Evolutionary conservation across 2,888 invertebrate genomes (phyloP), one percentile per base, ranked within the genome.

Genomic region (Drosophila glabriapex): DNA sequence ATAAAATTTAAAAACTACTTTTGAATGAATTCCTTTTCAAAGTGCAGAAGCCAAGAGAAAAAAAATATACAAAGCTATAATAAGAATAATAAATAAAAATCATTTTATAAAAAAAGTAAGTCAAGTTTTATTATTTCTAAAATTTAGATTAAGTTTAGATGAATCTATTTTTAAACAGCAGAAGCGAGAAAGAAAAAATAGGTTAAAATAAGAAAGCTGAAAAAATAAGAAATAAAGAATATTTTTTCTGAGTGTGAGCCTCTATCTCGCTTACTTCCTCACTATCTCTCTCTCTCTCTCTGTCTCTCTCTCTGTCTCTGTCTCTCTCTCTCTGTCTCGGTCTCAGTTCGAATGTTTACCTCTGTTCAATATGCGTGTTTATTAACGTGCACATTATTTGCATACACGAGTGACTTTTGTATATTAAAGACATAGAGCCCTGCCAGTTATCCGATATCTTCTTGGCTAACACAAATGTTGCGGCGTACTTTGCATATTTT

Each of bases 341-440:
- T 1, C 16, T 12, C 33, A 19, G 19, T 39, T 12, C 16, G 4
- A 4, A 14, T 14, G 22, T 7, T 14, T 22, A 43, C 10, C 9
- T 19, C 25, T 53, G 74, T 69, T 80, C 70, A 19, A 55, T 75
- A 68, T 71, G 68, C 76, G 72, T 78, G 78, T 73, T 68, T 78
- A 80, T 68, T 78, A 80, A 75, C 76, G 54, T 75, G 66, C 61
- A 78, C 80, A 76, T 71, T 80, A 78, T 80, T 81, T 81, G 81
- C 73, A 77, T 81, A 78, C 80, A 80, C 78, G 81, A 80, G 73
- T 81, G 81, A 56, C 68, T 80, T 80, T 74, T 71, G 81, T 68
- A 77, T 81, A 80, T 77, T 81, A 71, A 80, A 73, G 68, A 60
- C 61, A 33, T 29, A 16, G 31, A 49, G 22, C 35, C 3, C 19